Base-by-base conservation (phyloP, 2,113 vertebrate species). In the Nasalis larvatus region DNA sequence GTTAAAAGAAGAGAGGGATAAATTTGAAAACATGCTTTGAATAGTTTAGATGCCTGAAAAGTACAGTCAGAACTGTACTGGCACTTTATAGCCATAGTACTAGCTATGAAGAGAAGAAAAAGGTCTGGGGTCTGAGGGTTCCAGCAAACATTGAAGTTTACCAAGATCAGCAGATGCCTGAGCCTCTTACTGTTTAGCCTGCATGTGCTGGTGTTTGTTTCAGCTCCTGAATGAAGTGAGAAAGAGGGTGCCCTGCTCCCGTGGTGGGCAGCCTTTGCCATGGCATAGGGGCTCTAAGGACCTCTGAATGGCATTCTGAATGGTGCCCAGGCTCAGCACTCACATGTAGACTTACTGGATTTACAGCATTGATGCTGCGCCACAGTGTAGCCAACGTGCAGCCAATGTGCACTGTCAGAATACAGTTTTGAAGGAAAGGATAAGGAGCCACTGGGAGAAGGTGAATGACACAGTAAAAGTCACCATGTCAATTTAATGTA, bases 321-420 rank as follows among this genome's bases (percentile, higher is more conserved):
- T 16, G 54, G 18, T 12, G 40, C 40, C 1, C 6, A 4, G 73
- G 20, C 76, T 30, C n/a, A 9, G 86, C 27, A 2, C 27, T 58
- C 17, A 1, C 0, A 0, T 40, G 86, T 10, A 6, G 32, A 42
- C 82, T 21, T 0, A 4, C 16, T 9, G 49, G 54, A 5, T 6
- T 6, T n/a, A 2, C 78, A 27, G 2, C 37, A n/a, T 49, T 0
- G 25, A 6, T 7, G 30, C 58, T 9, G 25, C 8, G 4, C 32
- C 25, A 8, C 32, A 7, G 47, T 49, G 47, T 49, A 49, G 3
- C 47, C 47, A 49, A 14, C 1, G 13, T 0, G 0, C 20, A 6
- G 73, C 2, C 68, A 4, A 1, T 0, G 0, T 2, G 47, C 18
- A 0, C 69, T 23, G 69, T 6, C 47, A 47, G 73, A 4, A 25